Evolutionary conservation across 35 echinoderm and acorn worm genomes (phyloP).

Genomic region (Amphiura filiformis): DNA sequence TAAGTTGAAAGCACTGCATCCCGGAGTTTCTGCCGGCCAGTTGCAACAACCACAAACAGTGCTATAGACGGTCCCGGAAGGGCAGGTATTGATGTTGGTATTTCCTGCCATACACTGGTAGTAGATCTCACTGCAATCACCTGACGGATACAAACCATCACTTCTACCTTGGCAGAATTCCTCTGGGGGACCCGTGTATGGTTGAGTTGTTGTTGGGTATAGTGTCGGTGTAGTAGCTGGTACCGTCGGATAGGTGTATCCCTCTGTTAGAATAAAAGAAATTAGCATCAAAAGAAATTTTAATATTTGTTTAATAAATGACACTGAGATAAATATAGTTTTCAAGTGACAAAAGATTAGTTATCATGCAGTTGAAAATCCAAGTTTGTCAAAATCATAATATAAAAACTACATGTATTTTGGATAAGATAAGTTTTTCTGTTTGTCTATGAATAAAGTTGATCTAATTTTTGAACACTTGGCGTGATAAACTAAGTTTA

Average conservation of each 20-base stretch:
- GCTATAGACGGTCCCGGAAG: slow-evolving; percentile 18
- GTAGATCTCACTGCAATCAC: slow-evolving; percentile 9
- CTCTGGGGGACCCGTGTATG: not conserved
- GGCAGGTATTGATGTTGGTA: slow-evolving; percentile 3
- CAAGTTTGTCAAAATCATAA: too few relatives aligned
- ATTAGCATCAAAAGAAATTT: too few relatives aligned
- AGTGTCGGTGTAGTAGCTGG: slow-evolving; percentile 17
- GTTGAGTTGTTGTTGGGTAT: slow-evolving; percentile 2
- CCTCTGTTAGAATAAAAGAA: not conserved
- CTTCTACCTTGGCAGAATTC: slow-evolving; percentile 14
- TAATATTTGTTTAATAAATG: not conserved
- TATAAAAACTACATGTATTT: too few relatives aligned
- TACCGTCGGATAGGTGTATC: not conserved
- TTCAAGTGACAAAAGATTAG: too few relatives aligned
- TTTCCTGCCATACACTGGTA: slow-evolving; percentile 11
- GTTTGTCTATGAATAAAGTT: too few relatives aligned
- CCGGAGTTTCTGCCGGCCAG: slow-evolving; percentile 20
- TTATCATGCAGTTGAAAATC: too few relatives aligned
- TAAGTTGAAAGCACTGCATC: too few relatives aligned
- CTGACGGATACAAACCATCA: slow-evolving; percentile 23
- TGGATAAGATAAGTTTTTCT: too few relatives aligned
- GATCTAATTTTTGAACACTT: too few relatives aligned
- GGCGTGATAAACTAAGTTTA: too few relatives aligned
- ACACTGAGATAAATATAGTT: too few relatives aligned
- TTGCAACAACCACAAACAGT: not conserved